Base-by-base conservation (phyloP, 2,888 invertebrate genomes). In the Prenolepis imparis region DNA sequence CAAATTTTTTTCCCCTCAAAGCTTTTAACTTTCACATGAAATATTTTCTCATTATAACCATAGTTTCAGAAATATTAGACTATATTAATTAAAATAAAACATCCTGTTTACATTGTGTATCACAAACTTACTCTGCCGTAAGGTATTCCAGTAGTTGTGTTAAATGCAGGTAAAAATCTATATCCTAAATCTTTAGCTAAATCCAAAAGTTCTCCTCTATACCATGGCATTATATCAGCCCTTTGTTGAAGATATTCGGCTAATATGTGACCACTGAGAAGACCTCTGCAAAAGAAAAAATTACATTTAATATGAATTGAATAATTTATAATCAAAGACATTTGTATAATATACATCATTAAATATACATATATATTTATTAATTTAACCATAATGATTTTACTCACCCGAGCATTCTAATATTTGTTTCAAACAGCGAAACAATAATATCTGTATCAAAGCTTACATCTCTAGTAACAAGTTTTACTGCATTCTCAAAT, bases 361-460 rank as follows among this genome's bases (percentile, higher is more conserved):
- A 57, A 55, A 32, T 32, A 59, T 18, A 11, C 9, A 73, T 39
- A n/a, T 32, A 3, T 59, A 44, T 44, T 59, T 63, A 28, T n/a
- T n/a, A 3, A 68, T 68, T 67, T 59, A 44, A 59, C 3, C 61
- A 4, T 5, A 72, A 57, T 64, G 18, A 44, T 68, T 78, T 74
- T 1, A 94, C 96, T 96, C 95, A 98, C 97, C 99, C 99, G n/a
- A 99, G 95, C 95, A 99, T 97, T 90, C 99, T 96, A 91, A 99
- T 99, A 95, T 99, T 99, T 11, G 99, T 99, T 95, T 99, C 99
- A 95, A 99, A 99, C 5, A 99, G 98, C 0, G 99, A 99, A 11
- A 99, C 99, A 77, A 98, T 97, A 85, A 99, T 97, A 95, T 99
- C 99, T 89, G 96, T 97, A 94, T 99, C 98, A 95, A 99, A 99